Base-by-base conservation (phyloP, 2,113 vertebrate species). In the Archocentrus centrarchus region DNA sequence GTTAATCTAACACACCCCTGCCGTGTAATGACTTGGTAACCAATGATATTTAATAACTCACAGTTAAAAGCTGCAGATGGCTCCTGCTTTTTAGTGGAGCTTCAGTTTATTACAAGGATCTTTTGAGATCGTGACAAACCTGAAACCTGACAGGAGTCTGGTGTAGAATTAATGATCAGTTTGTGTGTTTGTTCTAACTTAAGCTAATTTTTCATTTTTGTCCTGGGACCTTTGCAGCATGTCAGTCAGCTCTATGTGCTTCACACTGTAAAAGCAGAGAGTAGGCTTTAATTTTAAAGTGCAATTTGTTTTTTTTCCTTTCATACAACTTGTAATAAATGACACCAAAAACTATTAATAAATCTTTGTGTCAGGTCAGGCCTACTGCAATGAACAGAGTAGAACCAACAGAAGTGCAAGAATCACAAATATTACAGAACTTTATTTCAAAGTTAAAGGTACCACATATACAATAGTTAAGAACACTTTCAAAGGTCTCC, bases 401-500 rank as follows among this genome's bases (percentile, higher is more conserved):
- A 50, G 55, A 50, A 6, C 35, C 6, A 59, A 20, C 39, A 47
- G n/a, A 75, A 27, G 77, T n/a, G 6, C 22, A 37, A 73, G 59
- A 84, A 79, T 81, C 84, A 86, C 61, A 91, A 91, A 89, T 92
- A 87, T 88, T 76, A 91, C 87, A 93, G 76, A 73, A 62, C 88
- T 96, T 92, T 95, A 95, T 93, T 95, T 89, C 62, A 92, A 93
- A 94, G 89, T 91, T 80, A 91, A 92, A 88, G 86, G 79, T 85
- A 83, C 59, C 82, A 93, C 91, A 94, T 86, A 62, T 88, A 90
- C 85, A 91, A 86, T 82, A 84, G 37, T 79, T 88, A 89, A 89
- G 88, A 93, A 93, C 92, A 93, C 83, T 86, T 93, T 75, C 55
- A 81, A 35, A 70, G 55, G 24, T 87, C 83, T 79, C 78, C 80